Conservation (phyloP, 1,140 invertebrate genomes). For the Papilio xuthus region DNA sequence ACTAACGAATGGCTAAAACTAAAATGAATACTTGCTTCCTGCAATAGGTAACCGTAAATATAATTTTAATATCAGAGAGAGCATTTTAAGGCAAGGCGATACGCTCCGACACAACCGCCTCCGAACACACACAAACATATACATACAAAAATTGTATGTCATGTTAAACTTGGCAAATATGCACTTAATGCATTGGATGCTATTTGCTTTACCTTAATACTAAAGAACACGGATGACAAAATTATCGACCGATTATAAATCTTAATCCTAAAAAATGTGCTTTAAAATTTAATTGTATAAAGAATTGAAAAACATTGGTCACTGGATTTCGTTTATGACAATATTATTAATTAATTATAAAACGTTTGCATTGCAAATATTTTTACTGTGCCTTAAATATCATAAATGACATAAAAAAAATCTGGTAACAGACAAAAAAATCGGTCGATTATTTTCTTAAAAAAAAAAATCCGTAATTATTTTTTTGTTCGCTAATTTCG, state of each 20-base stretch:
- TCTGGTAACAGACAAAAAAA: neutral
- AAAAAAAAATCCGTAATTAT: neutral
- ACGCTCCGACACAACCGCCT: slow-evolving; percentile 21
- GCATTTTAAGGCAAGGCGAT: slow-evolving; percentile 75
- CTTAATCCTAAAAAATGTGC: too few species aligned
- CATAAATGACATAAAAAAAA: neutral
- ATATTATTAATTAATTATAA: neutral
- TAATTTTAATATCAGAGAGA: slow-evolving; percentile 78
- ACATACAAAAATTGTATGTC: slow-evolving; percentile 45
- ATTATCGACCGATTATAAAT: slow-evolving; percentile 25
- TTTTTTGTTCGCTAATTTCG: neutral
- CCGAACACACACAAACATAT: neutral
- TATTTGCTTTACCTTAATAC: neutral
- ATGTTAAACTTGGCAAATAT: slow-evolving; percentile 39
- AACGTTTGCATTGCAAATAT: neutral
- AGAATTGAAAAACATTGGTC: neutral
- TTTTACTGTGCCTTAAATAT: neutral
- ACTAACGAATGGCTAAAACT: slow-evolving; percentile 61
- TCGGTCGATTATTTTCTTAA: slow-evolving; percentile 7
- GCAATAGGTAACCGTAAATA: slow-evolving; percentile 79
- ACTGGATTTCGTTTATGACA: neutral
- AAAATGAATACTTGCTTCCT: slow-evolving; percentile 79
- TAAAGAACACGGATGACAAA: neutral
- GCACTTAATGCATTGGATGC: slow-evolving; percentile 41
- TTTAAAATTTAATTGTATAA: too few species aligned